phyloP scores from a whole-genome alignment of 2,888 invertebrate genomes.

The Pocota personata region DNA sequence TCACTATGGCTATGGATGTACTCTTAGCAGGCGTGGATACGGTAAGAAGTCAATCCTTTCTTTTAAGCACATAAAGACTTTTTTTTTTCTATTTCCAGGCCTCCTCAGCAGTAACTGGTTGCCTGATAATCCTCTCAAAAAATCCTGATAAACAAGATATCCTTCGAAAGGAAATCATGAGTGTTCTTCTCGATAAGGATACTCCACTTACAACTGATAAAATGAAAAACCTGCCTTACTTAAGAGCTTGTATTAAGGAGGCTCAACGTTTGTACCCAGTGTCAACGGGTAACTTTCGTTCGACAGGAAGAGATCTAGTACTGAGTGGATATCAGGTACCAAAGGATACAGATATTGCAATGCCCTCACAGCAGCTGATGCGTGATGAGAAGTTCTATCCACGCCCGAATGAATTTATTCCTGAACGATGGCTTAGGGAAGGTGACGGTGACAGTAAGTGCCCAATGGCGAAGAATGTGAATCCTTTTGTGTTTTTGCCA shows the following conservation, averaged over 20 bases:
- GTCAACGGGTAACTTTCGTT: slow-evolving; percentile 84
- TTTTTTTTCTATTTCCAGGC: slow-evolving; percentile 80
- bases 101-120: slow-evolving; percentile 82
- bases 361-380: slow-evolving; percentile 88
- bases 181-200: slow-evolving; percentile 80
- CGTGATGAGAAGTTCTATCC: slow-evolving; percentile 86
- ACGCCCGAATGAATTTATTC: slow-evolving; percentile 82
- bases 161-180: slow-evolving; percentile 84
- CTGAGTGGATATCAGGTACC: slow-evolving; percentile 86
- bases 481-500: slow-evolving; percentile 72
- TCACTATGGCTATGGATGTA: slow-evolving; percentile 76
- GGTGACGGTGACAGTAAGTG: slow-evolving; percentile 15
- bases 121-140: slow-evolving; percentile 85
- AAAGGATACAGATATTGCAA: slow-evolving; percentile 87
- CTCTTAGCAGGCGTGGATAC: slow-evolving; percentile 76
- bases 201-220: slow-evolving; percentile 81
- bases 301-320: slow-evolving; percentile 84
- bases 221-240: slow-evolving; percentile 84
- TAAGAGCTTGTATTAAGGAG: slow-evolving; percentile 89
- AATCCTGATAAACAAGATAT: slow-evolving; percentile 86
- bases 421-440: slow-evolving; percentile 87
- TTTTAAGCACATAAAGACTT: neutral
- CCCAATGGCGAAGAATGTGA: slow-evolving; percentile 59
- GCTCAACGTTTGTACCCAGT: slow-evolving; percentile 86
- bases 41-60: slow-evolving; percentile 50